Evolutionary conservation across 1,140 invertebrate species (phyloP).

Genomic region (Planococcus citri): DNA sequence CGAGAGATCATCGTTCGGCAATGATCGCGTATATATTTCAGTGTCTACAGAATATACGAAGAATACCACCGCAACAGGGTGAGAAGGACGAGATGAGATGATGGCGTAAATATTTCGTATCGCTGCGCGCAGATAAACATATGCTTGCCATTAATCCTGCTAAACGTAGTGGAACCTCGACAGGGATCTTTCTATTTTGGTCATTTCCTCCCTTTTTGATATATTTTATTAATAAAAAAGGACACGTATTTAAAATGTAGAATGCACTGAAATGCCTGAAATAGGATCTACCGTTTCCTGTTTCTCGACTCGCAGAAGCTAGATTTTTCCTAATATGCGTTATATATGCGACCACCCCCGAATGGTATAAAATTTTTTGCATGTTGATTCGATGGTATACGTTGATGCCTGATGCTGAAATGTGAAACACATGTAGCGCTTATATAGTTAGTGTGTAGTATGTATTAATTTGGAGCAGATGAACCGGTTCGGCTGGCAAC

Average conservation of each 20-base stretch:
- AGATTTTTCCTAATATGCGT: background rate
- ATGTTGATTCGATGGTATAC: background rate
- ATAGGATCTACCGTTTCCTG: slow-evolving; percentile 15
- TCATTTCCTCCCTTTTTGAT: slow-evolving; percentile 18
- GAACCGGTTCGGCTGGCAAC: background rate
- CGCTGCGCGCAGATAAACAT: slow-evolving; percentile 6
- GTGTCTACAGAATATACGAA: too few relatives aligned
- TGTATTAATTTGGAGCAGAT: background rate
- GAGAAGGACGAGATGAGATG: too few relatives aligned
- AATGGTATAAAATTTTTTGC: background rate
- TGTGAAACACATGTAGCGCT: background rate
- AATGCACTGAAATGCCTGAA: slow-evolving; percentile 3
- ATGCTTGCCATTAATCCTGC: slow-evolving; percentile 17
- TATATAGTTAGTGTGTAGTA: too few relatives aligned
- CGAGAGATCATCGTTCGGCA: too few relatives aligned
- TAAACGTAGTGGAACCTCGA: slow-evolving; percentile 15
- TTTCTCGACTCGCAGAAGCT: too few relatives aligned
- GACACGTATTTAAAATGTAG: background rate
- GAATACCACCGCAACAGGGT: too few relatives aligned
- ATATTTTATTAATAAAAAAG: slow-evolving; percentile 18
- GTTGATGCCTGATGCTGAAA: too few relatives aligned
- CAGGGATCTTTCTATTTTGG: slow-evolving; percentile 17
- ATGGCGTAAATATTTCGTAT: too few relatives aligned
- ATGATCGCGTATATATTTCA: too few relatives aligned
- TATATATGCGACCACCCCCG: background rate